A percentile compares a stretch with the other conserved stretches of the same genome.
Conservation (phyloP, 2,888 invertebrate species). For the Drosophila melanosoma region DNA sequence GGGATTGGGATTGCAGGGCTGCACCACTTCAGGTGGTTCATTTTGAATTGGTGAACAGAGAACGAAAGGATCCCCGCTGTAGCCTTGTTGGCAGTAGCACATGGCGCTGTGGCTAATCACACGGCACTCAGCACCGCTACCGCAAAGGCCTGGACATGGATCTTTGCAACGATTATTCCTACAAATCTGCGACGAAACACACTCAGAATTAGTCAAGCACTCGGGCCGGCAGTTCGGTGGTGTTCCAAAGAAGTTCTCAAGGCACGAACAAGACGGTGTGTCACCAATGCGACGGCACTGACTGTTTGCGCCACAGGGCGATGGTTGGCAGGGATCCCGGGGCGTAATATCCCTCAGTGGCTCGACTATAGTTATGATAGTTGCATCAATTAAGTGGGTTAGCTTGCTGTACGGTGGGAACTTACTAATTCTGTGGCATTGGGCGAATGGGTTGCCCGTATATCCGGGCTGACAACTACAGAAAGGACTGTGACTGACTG, state of each 20-base stretch:
- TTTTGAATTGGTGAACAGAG: conserved; percentile 86
- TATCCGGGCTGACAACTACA: conserved; percentile 90
- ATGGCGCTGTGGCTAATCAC: conserved; percentile 92
- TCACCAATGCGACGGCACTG: conserved; percentile 87
- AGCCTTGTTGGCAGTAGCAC: conserved; percentile 88
- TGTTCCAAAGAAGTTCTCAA: conserved; percentile 88
- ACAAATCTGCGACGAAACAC: conserved; percentile 89
- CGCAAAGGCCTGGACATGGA: conserved; percentile 91
- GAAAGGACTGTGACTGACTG: conserved; percentile 91
- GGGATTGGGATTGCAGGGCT: conserved; percentile 91
- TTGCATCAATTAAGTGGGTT: conserved; percentile 1
- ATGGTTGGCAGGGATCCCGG: conserved; percentile 85
- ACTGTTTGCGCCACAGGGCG: conserved; percentile 86
- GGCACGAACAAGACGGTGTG: conserved; percentile 91
- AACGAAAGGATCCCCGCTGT: conserved; percentile 84
- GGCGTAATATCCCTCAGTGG: conserved; percentile 67
- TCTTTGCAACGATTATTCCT: conserved; percentile 90
- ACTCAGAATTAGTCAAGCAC: conserved; percentile 91
- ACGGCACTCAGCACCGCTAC: conserved; percentile 89
- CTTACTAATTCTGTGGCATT: conserved; percentile 87
- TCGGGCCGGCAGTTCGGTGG: conserved; percentile 91
- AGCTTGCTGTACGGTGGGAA: conserved; percentile 14
- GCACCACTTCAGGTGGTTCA: conserved; percentile 82
- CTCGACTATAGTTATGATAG: conserved; percentile 69
- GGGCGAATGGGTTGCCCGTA: conserved; percentile 91